phyloP scores from a whole-genome alignment of 1,140 invertebrate species.

The Pseudomyrmex gracilis region DNA sequence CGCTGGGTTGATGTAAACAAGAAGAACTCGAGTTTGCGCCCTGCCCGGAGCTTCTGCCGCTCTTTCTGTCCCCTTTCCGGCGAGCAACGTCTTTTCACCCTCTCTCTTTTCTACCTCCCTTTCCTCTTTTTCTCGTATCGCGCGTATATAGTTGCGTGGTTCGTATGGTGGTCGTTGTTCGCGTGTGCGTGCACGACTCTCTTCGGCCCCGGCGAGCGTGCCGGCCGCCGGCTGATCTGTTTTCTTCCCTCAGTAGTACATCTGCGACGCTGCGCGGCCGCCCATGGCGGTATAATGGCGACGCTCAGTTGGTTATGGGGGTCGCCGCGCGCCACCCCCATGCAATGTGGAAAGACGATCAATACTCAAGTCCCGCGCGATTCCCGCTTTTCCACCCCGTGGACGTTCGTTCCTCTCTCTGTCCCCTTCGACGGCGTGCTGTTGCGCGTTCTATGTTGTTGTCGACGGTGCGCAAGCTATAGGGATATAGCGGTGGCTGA shows the following conservation, averaged over 20 bases:
- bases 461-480: neutral
- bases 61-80: slow-evolving; percentile 58
- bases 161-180: neutral
- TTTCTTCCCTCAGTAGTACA: slow-evolving; percentile 24
- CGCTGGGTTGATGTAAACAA: slow-evolving; percentile 72
- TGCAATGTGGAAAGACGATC: slow-evolving; percentile 79
- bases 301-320: slow-evolving; percentile 72
- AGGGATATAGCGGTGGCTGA: neutral
- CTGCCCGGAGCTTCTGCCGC: slow-evolving; percentile 63
- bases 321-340: slow-evolving; percentile 79
- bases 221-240: slow-evolving; percentile 42
- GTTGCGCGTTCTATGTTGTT: slow-evolving; percentile 13
- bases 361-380: slow-evolving; percentile 76
- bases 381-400: slow-evolving; percentile 70
- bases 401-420: slow-evolving; percentile 71
- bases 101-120: slow-evolving; percentile 1
- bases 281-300: slow-evolving; percentile 77
- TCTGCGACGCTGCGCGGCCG: slow-evolving; percentile 50
- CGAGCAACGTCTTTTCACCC: slow-evolving; percentile 38
- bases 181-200: slow-evolving; percentile 24
- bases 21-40: slow-evolving; percentile 67
- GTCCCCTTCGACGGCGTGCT: slow-evolving; percentile 42
- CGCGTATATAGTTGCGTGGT: slow-evolving; percentile 10
- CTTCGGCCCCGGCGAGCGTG: slow-evolving; percentile 1
- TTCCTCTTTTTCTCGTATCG: slow-evolving; percentile 7